Evolutionary conservation across 1,140 invertebrate genomes (phyloP).

Genomic region (Mamestra configurata): DNA sequence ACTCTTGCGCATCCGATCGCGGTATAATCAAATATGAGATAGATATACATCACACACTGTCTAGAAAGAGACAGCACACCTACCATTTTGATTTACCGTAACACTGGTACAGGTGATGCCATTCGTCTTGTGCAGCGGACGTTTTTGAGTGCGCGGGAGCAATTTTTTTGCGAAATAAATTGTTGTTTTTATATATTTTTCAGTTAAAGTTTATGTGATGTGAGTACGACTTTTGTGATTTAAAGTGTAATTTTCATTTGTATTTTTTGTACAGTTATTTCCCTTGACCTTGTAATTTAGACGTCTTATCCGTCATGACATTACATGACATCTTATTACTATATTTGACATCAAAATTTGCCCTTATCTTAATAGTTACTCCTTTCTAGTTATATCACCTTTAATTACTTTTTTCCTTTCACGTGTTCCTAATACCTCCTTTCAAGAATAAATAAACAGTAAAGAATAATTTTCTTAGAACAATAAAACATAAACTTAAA

Average conservation of each 20-base stretch:
- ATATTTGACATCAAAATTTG: no score
- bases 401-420: no score
- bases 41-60: constrained; percentile 7
- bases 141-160: constrained; percentile 25
- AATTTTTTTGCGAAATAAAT: constrained; percentile 24
- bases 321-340: no score
- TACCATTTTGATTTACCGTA: constrained; percentile 68
- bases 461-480: no score
- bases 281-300: not conserved
- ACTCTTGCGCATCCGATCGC: constrained; percentile 51
- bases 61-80: constrained; percentile 46
- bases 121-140: constrained; percentile 56
- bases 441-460: no score
- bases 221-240: not conserved
- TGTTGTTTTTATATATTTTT: constrained; percentile 27
- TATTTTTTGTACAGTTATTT: no score
- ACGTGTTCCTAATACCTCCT: no score
- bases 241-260: not conserved
- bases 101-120: constrained; percentile 56
- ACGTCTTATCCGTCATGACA: no score
- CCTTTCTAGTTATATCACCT: no score
- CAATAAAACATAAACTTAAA: no score
- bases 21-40: constrained; percentile 61
- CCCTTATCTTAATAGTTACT: no score
- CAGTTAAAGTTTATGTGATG: not conserved